Evolutionary conservation across 2,797 vertebrate species (phyloP).

Genomic region (Squalus acanthias): DNA sequence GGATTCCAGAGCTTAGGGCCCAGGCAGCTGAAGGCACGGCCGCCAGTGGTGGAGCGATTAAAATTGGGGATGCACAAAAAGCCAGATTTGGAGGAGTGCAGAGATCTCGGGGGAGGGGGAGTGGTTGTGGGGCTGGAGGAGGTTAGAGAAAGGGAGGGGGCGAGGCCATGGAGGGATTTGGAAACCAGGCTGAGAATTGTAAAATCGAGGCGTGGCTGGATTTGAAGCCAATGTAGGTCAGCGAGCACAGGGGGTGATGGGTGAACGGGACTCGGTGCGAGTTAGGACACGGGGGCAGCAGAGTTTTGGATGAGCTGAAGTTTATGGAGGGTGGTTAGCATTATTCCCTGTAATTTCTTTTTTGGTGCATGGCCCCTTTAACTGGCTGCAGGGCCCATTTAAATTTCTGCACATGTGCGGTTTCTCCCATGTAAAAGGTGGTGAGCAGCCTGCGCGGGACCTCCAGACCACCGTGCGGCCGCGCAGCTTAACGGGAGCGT

Average conservation of each 20-base stretch:
- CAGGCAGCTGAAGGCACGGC: too few species aligned
- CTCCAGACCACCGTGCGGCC: too few species aligned
- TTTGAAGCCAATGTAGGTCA: neutral
- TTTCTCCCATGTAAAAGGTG: too few species aligned
- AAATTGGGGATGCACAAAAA: too few species aligned
- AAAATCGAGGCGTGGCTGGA: neutral
- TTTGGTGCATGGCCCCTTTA: too few species aligned
- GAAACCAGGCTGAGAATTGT: neutral
- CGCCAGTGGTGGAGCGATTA: too few species aligned
- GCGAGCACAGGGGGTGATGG: neutral
- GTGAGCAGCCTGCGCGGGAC: too few species aligned
- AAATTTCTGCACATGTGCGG: too few species aligned
- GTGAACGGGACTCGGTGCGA: neutral
- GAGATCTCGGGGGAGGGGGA: neutral
- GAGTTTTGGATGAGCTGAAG: neutral
- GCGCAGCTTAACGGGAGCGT: too few species aligned
- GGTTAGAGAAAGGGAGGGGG: neutral
- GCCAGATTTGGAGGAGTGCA: neutral
- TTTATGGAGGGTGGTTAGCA: neutral
- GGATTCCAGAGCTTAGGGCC: too few species aligned
- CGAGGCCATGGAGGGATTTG: neutral
- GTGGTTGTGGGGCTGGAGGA: neutral
- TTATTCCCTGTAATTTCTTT: too few species aligned
- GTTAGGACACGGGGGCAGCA: neutral
- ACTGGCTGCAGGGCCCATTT: too few species aligned